Percentiles rank a stretch among this genome's conserved stretches.
Conservation (phyloP, 2,113 vertebrate species). For the Haemorhous mexicanus region DNA sequence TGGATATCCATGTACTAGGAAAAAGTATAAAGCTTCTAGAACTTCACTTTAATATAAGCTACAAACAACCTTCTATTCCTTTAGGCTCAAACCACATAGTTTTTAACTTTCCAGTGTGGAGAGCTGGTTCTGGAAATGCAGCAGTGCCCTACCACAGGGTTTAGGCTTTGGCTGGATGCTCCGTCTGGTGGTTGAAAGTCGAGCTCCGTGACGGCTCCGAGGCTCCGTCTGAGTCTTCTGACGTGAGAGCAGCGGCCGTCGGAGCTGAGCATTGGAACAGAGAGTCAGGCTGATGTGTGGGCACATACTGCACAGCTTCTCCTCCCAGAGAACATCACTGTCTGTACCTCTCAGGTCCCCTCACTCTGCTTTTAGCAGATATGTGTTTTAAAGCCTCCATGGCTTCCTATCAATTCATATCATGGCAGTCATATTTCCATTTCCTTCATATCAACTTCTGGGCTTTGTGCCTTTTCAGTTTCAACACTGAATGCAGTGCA, state of each 20-base stretch:
- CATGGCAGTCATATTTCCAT: too few relatives aligned
- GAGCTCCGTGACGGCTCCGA: conserved; percentile 83
- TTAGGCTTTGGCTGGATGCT: conserved; percentile 95
- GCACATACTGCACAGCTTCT: background rate
- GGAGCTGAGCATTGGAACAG: conserved; percentile 74
- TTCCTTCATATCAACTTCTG: background rate
- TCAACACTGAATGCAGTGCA: background rate
- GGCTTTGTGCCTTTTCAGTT: background rate
- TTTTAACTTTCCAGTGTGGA: background rate
- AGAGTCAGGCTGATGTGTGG: background rate
- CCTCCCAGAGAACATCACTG: background rate
- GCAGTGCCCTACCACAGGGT: conserved; percentile 79
- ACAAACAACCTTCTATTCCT: background rate
- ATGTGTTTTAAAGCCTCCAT: background rate
- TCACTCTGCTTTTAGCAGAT: background rate
- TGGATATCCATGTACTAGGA: background rate
- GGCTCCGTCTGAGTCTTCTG: conserved; percentile 87
- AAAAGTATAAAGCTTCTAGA: background rate
- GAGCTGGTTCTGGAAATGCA: background rate
- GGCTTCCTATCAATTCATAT: background rate
- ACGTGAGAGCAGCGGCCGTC: conserved; percentile 91
- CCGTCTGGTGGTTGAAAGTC: conserved; percentile 91
- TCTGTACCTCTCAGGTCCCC: background rate
- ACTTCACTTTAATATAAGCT: background rate
- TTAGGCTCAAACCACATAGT: background rate